phyloP scores from a whole-genome alignment of 2,888 invertebrate species.

The Blastobasis lacticolella region DNA sequence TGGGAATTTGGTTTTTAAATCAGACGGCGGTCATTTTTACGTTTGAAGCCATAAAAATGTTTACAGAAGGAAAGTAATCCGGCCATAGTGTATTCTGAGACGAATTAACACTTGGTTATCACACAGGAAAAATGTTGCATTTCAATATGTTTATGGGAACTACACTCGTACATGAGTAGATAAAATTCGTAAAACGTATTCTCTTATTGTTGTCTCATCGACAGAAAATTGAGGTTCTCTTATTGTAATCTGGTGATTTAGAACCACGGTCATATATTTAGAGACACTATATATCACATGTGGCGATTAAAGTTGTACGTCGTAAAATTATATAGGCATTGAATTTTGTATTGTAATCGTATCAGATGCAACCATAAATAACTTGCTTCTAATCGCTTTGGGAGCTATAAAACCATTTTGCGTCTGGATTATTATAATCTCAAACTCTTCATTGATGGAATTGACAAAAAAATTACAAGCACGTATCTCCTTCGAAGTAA shows the following conservation, averaged over 20 bases:
- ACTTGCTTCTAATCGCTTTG: too few species aligned
- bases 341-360: too few species aligned
- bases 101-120: slow-evolving; percentile 2
- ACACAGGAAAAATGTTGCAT: slow-evolving; percentile 1
- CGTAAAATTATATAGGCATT: too few species aligned
- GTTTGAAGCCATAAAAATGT: slow-evolving; percentile 4
- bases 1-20: slow-evolving; percentile 7
- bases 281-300: too few species aligned
- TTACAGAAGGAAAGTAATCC: slow-evolving; percentile 1
- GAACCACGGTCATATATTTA: too few species aligned
- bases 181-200: slow-evolving; percentile 1
- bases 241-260: neutral
- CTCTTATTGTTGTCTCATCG: neutral
- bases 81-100: neutral
- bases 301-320: too few species aligned
- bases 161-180: neutral
- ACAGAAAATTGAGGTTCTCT: neutral
- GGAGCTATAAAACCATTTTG: too few species aligned
- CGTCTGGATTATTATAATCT: too few species aligned
- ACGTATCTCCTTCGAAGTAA: neutral
- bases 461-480: neutral
- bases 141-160: neutral
- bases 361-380: too few species aligned
- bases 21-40: neutral
- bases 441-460: too few species aligned